Conservation (phyloP, 1,140 invertebrate genomes). For the Chelonus insularis region DNA sequence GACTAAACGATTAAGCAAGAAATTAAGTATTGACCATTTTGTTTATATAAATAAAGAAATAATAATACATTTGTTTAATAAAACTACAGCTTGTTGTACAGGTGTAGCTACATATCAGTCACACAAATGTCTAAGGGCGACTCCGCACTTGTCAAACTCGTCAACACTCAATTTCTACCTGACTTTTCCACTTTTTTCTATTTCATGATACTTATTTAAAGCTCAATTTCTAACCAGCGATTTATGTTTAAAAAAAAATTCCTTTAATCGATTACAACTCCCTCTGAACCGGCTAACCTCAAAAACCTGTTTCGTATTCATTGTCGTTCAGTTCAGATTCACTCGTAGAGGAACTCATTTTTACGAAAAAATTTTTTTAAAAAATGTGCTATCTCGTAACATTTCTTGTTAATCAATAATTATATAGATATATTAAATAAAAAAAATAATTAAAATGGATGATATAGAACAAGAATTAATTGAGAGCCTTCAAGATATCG, state of each 20-base stretch:
- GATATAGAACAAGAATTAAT: conserved; percentile 28
- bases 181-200: background rate
- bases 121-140: conserved; percentile 19
- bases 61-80: conserved; percentile 2
- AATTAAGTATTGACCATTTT: background rate
- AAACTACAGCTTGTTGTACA: background rate
- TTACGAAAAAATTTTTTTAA: too few species aligned
- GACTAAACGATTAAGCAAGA: too few species aligned
- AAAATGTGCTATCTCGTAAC: too few species aligned
- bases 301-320: too few species aligned
- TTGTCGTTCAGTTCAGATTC: too few species aligned
- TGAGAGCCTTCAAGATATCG: conserved; percentile 41
- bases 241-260: background rate
- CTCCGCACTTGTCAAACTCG: conserved; percentile 29
- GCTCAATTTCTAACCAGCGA: background rate
- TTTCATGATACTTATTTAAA: background rate
- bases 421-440: too few species aligned
- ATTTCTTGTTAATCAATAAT: too few species aligned
- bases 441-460: too few species aligned
- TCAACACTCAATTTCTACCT: conserved; percentile 30
- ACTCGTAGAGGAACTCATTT: too few species aligned
- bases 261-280: background rate
- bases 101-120: conserved; percentile 1
- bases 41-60: background rate
- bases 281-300: too few species aligned